These are phyloP conservation scores for Amphimallon solstitiale DNA, from an alignment of 2,888 invertebrate genomes.

Conservation along the genomic window DNA sequence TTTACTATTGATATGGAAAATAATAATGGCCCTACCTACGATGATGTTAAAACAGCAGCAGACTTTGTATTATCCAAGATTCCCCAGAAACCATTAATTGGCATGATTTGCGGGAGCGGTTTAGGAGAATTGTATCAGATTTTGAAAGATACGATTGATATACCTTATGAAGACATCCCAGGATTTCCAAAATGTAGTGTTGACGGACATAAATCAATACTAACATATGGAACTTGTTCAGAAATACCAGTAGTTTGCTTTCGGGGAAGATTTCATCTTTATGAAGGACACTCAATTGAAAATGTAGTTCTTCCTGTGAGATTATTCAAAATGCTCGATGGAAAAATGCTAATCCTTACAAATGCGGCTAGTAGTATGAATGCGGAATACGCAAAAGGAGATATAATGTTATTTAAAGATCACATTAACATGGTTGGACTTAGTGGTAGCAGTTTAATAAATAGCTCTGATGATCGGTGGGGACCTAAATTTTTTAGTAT, in stretches of 20 bases:
- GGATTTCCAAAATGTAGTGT: constrained; percentile 84
- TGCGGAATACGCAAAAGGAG: constrained; percentile 83
- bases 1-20: too few relatives aligned
- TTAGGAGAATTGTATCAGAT: constrained; percentile 81
- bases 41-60: neutral
- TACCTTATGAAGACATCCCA: constrained; percentile 89
- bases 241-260: constrained; percentile 86
- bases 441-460: constrained; percentile 88
- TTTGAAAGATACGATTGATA: constrained; percentile 72
- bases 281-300: constrained; percentile 91
- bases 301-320: constrained; percentile 91
- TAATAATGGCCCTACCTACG: constrained; percentile 1
- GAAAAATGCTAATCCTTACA: constrained; percentile 84
- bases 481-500: constrained; percentile 90
- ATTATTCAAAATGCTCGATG: constrained; percentile 92
- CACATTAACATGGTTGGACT: constrained; percentile 95
- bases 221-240: constrained; percentile 85
- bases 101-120: constrained; percentile 97
- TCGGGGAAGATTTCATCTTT: constrained; percentile 94
- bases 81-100: constrained; percentile 80
- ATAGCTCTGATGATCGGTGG: constrained; percentile 91
- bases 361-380: constrained; percentile 96
- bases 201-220: constrained; percentile 85
- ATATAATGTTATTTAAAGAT: constrained; percentile 95
- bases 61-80: constrained; percentile 76